Base-by-base conservation (phyloP, 1,140 invertebrate genomes). In the Pararge aegeria region DNA sequence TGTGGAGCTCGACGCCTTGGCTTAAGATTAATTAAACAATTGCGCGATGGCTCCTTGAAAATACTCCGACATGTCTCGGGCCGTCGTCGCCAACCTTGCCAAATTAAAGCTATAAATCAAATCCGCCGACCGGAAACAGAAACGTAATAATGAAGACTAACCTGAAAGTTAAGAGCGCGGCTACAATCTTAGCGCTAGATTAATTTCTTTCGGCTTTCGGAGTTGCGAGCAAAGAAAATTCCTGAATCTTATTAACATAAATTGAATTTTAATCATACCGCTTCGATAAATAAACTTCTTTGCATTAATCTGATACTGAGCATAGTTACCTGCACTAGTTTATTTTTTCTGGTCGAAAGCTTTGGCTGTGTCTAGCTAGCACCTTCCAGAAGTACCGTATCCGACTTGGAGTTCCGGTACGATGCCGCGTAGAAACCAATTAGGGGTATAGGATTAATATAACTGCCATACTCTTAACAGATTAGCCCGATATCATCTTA, bases 71-170 rank as follows among this genome's bases (percentile, higher is more conserved):
- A 82, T 89, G 86, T 89, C 84, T 86, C 83, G 78, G 83, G 71
- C 86, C 84, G 86, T 86, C 83, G 84, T 81, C 84, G 80, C 75
- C 78, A 86, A 85, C 83, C 77, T 86, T 82, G 84, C 83, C 81
- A 87, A 89, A 89, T 89, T 89, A 87, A 89, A 86, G 73, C 71
- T 79, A 89, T 89, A 89, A 89, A 89, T 89, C 86, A 89, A 87
- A 81, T 85, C 75, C 75, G 67, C 75, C 75, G 75, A 83, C 79
- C 83, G 84, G 86, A 87, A 88, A 84, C 75, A 77, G 78, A 81
- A 87, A 83, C 75, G 84, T 83, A 83, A 86, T 87, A 84, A 87
- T 77, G 76, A 86, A 78, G 74, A 80, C 77, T 80, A 74, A 78
- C 71, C 70, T 68, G 66, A 68, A 68, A 69, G 70, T 78, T 73